Conservation (phyloP, 2,113 vertebrate genomes). For the Malurus alboscapulatus region DNA sequence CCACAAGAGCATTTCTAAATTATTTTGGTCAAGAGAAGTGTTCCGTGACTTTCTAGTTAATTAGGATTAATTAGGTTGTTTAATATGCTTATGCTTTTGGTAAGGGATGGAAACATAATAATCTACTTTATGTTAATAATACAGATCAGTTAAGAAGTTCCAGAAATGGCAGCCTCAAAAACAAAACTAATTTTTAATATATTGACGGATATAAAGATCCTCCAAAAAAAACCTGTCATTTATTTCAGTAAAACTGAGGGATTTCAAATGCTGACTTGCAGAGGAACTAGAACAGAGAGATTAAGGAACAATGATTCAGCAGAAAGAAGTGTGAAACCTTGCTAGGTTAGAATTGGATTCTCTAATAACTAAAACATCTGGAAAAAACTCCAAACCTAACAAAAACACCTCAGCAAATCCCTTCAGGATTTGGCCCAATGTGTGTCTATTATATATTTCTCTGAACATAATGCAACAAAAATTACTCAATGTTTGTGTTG, state of each 20-base stretch:
- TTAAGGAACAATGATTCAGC: neutral
- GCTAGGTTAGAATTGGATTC: neutral
- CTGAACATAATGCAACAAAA: neutral
- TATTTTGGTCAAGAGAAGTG: constrained; percentile 21
- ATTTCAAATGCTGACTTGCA: neutral
- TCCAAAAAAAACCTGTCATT: neutral
- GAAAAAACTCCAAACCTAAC: neutral
- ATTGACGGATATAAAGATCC: neutral
- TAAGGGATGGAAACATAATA: neutral
- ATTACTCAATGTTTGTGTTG: neutral
- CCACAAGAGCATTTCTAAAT: constrained; percentile 56
- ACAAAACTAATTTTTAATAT: neutral
- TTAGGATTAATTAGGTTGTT: constrained; percentile 37
- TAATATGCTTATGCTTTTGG: constrained; percentile 9
- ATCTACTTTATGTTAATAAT: neutral
- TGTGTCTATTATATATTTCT: neutral
- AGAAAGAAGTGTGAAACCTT: neutral
- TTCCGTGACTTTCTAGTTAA: constrained; percentile 43
- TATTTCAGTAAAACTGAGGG: neutral
- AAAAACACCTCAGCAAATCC: neutral
- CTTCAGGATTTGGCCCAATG: neutral
- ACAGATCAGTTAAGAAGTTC: neutral
- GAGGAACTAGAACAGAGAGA: neutral
- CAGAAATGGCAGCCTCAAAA: neutral
- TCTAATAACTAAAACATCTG: neutral